phyloP scores from a whole-genome alignment of 2,888 invertebrate species.

The Chirona hameri region DNA sequence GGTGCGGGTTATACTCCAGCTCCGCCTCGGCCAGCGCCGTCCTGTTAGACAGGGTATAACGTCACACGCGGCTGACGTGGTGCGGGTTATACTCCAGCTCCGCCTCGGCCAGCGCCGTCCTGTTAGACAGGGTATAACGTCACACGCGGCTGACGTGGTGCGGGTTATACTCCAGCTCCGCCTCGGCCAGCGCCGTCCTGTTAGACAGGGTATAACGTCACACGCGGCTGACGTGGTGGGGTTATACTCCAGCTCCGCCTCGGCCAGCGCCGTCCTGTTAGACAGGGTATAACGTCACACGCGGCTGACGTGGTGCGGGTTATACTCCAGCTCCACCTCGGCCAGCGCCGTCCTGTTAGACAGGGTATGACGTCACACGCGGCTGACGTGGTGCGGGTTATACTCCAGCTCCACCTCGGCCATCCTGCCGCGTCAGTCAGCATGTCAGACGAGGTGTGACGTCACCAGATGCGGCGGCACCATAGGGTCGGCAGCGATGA shows the following conservation, averaged over 20 bases:
- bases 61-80: conserved; percentile 39
- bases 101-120: neutral
- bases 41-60: conserved; percentile 50
- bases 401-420: conserved; percentile 39
- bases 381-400: no score
- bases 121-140: conserved; percentile 23
- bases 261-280: no score
- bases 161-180: conserved; percentile 39
- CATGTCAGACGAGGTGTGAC: no score
- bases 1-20: conserved; percentile 82
- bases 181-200: neutral
- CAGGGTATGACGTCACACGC: conserved; percentile 39
- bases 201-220: conserved; percentile 24
- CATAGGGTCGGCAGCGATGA: no score
- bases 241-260: no score
- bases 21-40: conserved; percentile 98
- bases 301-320: conserved; percentile 72
- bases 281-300: no score
- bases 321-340: conserved; percentile 96
- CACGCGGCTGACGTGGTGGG: conserved; percentile 69
- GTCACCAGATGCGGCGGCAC: no score
- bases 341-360: conserved; percentile 82
- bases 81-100: conserved; percentile 39
- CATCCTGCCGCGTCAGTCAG: conserved; percentile 73
- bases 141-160: conserved; percentile 39